phyloP scores from a whole-genome alignment of 2,888 invertebrate species.

The Biston betularia region DNA sequence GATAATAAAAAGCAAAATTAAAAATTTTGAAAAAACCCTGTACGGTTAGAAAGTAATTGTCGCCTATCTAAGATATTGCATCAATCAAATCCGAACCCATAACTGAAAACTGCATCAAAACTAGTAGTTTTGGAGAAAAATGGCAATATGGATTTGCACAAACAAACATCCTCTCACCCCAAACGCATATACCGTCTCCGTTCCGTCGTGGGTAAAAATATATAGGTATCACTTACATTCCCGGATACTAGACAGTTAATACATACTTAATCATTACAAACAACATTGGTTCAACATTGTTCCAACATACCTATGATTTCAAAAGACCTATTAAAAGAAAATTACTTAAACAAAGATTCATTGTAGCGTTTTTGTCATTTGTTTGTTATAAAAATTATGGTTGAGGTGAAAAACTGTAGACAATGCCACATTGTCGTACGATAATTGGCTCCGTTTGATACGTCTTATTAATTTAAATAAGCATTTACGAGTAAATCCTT shows the following conservation, averaged over 20 bases:
- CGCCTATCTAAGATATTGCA: too few relatives aligned
- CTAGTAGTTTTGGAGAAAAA: too few relatives aligned
- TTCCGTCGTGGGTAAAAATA: too few relatives aligned
- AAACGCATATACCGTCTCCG: too few relatives aligned
- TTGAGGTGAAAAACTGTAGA: conserved; percentile 38
- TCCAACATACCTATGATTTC: conserved; percentile 31
- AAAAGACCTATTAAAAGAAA: conserved; percentile 33
- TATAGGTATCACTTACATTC: background rate
- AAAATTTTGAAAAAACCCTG: too few relatives aligned
- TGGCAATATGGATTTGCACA: too few relatives aligned
- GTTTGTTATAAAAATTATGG: conserved; percentile 33
- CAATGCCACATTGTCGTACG: conserved; percentile 41
- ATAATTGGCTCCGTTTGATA: conserved; percentile 38
- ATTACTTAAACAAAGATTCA: conserved; percentile 33
- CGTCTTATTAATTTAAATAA: conserved; percentile 20
- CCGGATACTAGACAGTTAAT: background rate
- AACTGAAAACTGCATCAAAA: too few relatives aligned
- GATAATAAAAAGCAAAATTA: too few relatives aligned
- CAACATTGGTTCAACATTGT: background rate
- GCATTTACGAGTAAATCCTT: conserved; percentile 18
- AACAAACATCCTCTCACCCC: too few relatives aligned
- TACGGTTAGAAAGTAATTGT: too few relatives aligned
- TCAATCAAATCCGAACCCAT: too few relatives aligned
- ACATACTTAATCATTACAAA: background rate
- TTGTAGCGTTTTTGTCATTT: conserved; percentile 35